A percentile compares a stretch with the other conserved stretches of the same genome.
phyloP scores from a whole-genome alignment of 2,888 invertebrate species.

The Thymelicus lineola region DNA sequence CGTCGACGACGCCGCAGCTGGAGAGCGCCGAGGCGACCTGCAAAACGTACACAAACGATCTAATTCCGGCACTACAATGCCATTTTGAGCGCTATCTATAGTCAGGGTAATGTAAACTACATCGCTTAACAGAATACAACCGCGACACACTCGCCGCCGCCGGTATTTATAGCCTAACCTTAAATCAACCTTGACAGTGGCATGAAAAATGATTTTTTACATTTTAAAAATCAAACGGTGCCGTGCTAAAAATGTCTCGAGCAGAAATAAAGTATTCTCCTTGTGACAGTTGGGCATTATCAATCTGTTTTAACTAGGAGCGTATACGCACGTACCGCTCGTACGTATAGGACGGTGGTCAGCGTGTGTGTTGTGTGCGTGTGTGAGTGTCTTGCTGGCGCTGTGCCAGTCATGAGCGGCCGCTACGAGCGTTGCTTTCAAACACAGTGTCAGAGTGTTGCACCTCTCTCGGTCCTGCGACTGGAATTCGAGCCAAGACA shows the following conservation, averaged over 20 bases:
- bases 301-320: slow-evolving; percentile 79
- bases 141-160: slow-evolving; percentile 59
- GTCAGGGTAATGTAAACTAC: slow-evolving; percentile 30
- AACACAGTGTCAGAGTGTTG: slow-evolving; percentile 43
- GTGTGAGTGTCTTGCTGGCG: slow-evolving; percentile 45
- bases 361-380: slow-evolving; percentile 38
- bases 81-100: slow-evolving; percentile 31
- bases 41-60: slow-evolving; percentile 40
- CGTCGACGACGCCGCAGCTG: slow-evolving; percentile 86
- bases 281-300: slow-evolving; percentile 81
- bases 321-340: slow-evolving; percentile 51
- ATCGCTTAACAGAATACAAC: slow-evolving; percentile 52
- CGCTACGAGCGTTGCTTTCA: slow-evolving; percentile 47
- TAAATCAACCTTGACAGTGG: slow-evolving; percentile 84
- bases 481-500: no score
- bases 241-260: slow-evolving; percentile 57
- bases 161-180: slow-evolving; percentile 79
- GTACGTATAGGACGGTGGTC: slow-evolving; percentile 30
- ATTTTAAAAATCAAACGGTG: slow-evolving; percentile 71
- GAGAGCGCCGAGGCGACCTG: slow-evolving; percentile 85
- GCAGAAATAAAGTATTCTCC: slow-evolving; percentile 72
- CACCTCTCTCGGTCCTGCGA: background rate
- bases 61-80: slow-evolving; percentile 30
- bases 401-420: slow-evolving; percentile 56
- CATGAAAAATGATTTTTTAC: slow-evolving; percentile 74